These are phyloP conservation scores for Heliconius erato DNA, from an alignment of 2,888 invertebrate genomes.

Conservation along the genomic window DNA sequence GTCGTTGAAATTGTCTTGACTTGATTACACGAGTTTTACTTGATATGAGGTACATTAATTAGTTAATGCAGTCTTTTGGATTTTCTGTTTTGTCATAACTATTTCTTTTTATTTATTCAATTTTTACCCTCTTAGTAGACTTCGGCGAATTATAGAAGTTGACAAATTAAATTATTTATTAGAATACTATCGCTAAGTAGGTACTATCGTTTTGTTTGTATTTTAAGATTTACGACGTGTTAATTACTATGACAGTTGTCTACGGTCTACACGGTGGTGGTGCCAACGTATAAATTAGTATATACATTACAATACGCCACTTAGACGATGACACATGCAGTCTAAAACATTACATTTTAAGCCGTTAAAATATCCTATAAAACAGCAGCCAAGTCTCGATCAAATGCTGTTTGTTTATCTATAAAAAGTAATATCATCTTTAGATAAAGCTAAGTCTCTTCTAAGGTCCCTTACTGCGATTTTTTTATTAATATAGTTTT, in stretches of 20 bases:
- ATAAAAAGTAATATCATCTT: too few species aligned
- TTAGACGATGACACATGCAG: constrained; percentile 14
- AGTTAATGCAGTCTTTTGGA: too few species aligned
- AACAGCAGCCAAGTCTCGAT: too few species aligned
- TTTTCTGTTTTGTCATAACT: too few species aligned
- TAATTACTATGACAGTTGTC: constrained; percentile 8
- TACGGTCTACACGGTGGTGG: background rate
- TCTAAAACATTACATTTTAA: background rate
- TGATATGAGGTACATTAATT: too few species aligned
- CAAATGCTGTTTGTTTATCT: too few species aligned
- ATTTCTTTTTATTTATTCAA: background rate
- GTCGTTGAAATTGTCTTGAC: too few species aligned
- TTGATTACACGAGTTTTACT: too few species aligned
- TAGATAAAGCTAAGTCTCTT: too few species aligned
- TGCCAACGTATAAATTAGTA: constrained; percentile 6
- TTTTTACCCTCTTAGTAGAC: background rate
- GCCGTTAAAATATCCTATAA: too few species aligned
- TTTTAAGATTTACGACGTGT: constrained; percentile 8
- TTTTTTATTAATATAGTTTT: too few species aligned
- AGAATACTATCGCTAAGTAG: constrained; percentile 7
- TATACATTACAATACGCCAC: background rate
- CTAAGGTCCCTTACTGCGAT: too few species aligned
- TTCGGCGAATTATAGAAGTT: background rate
- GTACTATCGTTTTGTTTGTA: background rate
- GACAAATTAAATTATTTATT: background rate